Percentiles rank a stretch among this genome's conserved stretches.
phyloP scores from a whole-genome alignment of 1,140 invertebrate genomes.

The Ostrea denselamellosa region DNA sequence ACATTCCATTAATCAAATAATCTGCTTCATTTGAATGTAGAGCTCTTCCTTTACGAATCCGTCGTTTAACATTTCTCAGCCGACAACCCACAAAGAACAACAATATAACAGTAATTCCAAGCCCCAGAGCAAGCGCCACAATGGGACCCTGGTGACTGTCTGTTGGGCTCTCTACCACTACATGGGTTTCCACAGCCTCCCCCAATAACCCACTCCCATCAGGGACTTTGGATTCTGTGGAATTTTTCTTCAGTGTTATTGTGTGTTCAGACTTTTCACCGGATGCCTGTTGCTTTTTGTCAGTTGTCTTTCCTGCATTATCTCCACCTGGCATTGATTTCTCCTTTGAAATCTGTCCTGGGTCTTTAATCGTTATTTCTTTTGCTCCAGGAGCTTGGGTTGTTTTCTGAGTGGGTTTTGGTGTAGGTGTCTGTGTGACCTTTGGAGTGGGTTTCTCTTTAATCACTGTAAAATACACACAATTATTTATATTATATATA shows the following conservation, averaged over 20 bases:
- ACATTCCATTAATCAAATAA: conserved; percentile 98
- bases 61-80: conserved; percentile 85
- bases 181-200: neutral
- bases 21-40: conserved; percentile 96
- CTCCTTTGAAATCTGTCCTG: neutral
- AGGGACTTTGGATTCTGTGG: neutral
- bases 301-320: neutral
- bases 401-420: neutral
- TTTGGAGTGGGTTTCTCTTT: neutral
- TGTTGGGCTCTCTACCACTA: conserved; percentile 64
- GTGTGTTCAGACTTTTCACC: neutral
- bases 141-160: conserved; percentile 84
- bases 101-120: conserved; percentile 86
- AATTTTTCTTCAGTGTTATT: conserved; percentile 6
- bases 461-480: neutral
- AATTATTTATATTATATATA: neutral
- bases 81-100: conserved; percentile 90
- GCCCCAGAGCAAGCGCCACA: conserved; percentile 88
- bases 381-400: neutral
- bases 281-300: neutral
- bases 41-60: conserved; percentile 88
- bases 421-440: neutral
- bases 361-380: neutral
- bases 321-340: neutral
- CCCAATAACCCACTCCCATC: neutral